A percentile compares a stretch with the other conserved stretches of the same genome.
phyloP scores from a whole-genome alignment of 2,888 invertebrate genomes.

The Brenthis ino region DNA sequence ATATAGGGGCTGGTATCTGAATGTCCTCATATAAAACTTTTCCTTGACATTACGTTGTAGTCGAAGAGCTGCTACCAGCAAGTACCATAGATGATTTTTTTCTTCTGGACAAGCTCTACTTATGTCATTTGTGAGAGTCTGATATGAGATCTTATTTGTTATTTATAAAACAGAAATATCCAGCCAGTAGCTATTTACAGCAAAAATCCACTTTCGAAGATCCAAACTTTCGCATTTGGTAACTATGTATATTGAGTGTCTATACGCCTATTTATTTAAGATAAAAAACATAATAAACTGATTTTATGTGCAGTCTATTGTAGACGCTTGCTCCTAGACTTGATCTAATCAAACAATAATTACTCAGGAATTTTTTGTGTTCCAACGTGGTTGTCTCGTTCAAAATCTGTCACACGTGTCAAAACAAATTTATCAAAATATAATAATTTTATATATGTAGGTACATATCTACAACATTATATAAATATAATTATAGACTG shows the following conservation, averaged over 20 bases:
- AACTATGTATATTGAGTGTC: not conserved
- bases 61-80: not conserved
- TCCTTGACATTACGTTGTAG: slow-evolving; percentile 59
- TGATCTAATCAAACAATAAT: too few relatives aligned
- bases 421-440: too few relatives aligned
- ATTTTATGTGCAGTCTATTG: too few relatives aligned
- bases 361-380: too few relatives aligned
- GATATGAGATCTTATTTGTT: not conserved
- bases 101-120: not conserved
- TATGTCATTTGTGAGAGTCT: not conserved
- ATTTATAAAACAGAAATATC: not conserved
- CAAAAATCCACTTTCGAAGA: slow-evolving; percentile 5
- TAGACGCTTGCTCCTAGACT: too few relatives aligned
- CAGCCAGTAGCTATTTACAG: not conserved
- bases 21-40: slow-evolving; percentile 49
- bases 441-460: too few relatives aligned
- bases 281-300: not conserved
- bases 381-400: too few relatives aligned
- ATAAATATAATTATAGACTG: too few relatives aligned
- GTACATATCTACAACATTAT: too few relatives aligned
- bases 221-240: slow-evolving; percentile 6
- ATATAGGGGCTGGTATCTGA: slow-evolving; percentile 70
- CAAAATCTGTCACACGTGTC: too few relatives aligned
- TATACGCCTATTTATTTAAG: not conserved
- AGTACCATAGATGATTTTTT: not conserved